Base-by-base conservation (phyloP, 2,797 vertebrate species). In the Pseudochaenichthys georgianus region DNA sequence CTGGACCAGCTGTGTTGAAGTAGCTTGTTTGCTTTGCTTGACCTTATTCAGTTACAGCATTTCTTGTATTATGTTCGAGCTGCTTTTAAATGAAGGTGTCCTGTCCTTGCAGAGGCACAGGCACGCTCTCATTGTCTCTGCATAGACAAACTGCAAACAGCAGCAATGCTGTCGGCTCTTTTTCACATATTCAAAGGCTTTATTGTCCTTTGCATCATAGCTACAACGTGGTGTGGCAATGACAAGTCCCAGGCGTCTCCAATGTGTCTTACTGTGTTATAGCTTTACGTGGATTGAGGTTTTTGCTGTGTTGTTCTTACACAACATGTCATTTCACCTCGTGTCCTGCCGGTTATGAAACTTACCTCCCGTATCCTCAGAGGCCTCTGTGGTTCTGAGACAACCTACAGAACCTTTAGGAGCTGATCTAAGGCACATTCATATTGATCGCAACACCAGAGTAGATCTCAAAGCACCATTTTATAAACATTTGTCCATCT, bases 321-420 rank as follows among this genome's bases (percentile, higher is more conserved):
- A 63, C n/a, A 64, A 53, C 48, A 68, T 6, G 61, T 43, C 28
- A 17, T 58, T 77, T 57, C 55, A 62, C 50, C 54, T 73, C 52
- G 58, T 23, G 66, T 12, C 47, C 57, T 58, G 77, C 9, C 19
- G 64, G 21, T 48, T 48, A 48, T 42, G 16, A 47, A 80, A 90
- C 90, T 92, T 92, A 93, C 91, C 92, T 92, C 82, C 67, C 42
- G 70, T 15, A 31, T 88, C 83, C 72, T 83, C 69, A 81, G 71
- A 87, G 82, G 67, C 54, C 68, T 64, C 21, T 77, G 76, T 28
- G 63, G 73, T 76, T 85, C 70, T 79, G 38, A 87, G 66, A 73
- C 15, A 70, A 73, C 61, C 63, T 83, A 75, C 57, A 74, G 34
- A 77, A 64, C 68, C 66, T 75, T 21, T 63, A 71, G 81, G 78